phyloP scores from a whole-genome alignment of 2,888 invertebrate species.

The Iphiclides podalirius region DNA sequence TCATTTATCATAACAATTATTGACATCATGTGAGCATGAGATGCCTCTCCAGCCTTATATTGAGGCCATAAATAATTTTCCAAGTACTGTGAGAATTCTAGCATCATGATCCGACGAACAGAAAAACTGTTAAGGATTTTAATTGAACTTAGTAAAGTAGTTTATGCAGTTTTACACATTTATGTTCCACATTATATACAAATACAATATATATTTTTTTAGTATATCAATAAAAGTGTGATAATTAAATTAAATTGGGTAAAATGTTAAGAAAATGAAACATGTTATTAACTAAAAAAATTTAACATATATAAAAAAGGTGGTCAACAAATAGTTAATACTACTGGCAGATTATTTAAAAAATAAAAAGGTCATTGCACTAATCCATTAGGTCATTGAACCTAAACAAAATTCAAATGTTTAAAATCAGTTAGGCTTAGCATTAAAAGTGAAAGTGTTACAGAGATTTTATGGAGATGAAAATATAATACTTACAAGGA shows the following conservation, averaged over 20 bases:
- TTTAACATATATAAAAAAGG: conserved; percentile 7
- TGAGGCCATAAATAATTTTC: conserved; percentile 99
- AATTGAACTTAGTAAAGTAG: too few relatives aligned
- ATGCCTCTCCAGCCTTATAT: conserved; percentile 86
- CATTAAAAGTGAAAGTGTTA: conserved; percentile 36
- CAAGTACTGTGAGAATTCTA: conserved; percentile 98
- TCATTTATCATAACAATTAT: conserved; percentile 99
- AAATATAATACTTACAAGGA: conserved; percentile 82
- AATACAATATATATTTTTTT: neutral
- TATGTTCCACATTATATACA: too few relatives aligned
- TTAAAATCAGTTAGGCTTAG: conserved; percentile 64
- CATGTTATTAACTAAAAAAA: neutral
- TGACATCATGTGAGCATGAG: conserved; percentile 95
- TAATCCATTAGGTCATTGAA: conserved; percentile 65
- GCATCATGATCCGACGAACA: conserved; percentile 94
- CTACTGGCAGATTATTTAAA: conserved; percentile 46
- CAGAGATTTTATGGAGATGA: conserved; percentile 19
- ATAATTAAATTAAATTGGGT: neutral
- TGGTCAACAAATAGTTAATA: neutral
- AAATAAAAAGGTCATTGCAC: conserved; percentile 66
- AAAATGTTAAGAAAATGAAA: too few relatives aligned
- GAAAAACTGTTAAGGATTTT: conserved; percentile 82
- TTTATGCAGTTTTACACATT: too few relatives aligned
- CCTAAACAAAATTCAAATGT: conserved; percentile 55
- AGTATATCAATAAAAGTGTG: neutral